Evolutionary conservation across 2,797 vertebrate species (phyloP).

Genomic region (Cirrhinus molitorella): DNA sequence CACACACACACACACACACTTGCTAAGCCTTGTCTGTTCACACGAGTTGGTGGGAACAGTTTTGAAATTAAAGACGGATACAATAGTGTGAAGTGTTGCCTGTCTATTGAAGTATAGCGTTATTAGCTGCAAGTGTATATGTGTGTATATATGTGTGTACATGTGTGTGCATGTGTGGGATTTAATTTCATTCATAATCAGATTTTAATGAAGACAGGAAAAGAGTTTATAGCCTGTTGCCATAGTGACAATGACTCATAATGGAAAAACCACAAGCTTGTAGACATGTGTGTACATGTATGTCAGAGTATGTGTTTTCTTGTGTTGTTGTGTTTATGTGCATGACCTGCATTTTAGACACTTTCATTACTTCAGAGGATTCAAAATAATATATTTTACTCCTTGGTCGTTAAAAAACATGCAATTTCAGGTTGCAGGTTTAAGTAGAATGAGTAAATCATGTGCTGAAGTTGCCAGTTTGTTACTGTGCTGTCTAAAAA

Average conservation of each 20-base stretch:
- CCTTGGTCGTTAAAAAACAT: background rate
- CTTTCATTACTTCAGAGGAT: slow-evolving; percentile 38
- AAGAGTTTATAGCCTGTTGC: slow-evolving; percentile 59
- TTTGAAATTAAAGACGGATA: slow-evolving; percentile 74
- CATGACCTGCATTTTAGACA: slow-evolving; percentile 2
- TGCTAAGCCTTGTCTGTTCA: slow-evolving; percentile 63
- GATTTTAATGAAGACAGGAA: slow-evolving; percentile 62
- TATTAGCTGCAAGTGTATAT: slow-evolving; percentile 47
- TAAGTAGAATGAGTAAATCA: background rate
- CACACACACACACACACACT: slow-evolving; percentile 60
- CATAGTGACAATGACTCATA: slow-evolving; percentile 58
- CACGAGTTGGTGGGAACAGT: slow-evolving; percentile 83
- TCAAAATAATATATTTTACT: background rate
- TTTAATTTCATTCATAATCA: slow-evolving; percentile 62
- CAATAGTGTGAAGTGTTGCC: slow-evolving; percentile 53
- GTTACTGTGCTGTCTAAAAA: background rate
- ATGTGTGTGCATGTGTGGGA: slow-evolving; percentile 21
- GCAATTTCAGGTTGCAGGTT: background rate
- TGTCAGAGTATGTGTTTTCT: slow-evolving; percentile 13
- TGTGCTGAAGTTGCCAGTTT: background rate
- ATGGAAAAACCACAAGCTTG: slow-evolving; percentile 44
- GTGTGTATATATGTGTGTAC: slow-evolving; percentile 48
- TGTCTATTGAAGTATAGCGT: slow-evolving; percentile 45
- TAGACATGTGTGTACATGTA: slow-evolving; percentile 31
- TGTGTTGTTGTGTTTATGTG: slow-evolving; percentile 37